These are phyloP conservation scores for Plectropomus leopardus DNA, from an alignment of 2,113 vertebrate species.

Conservation along the genomic window DNA sequence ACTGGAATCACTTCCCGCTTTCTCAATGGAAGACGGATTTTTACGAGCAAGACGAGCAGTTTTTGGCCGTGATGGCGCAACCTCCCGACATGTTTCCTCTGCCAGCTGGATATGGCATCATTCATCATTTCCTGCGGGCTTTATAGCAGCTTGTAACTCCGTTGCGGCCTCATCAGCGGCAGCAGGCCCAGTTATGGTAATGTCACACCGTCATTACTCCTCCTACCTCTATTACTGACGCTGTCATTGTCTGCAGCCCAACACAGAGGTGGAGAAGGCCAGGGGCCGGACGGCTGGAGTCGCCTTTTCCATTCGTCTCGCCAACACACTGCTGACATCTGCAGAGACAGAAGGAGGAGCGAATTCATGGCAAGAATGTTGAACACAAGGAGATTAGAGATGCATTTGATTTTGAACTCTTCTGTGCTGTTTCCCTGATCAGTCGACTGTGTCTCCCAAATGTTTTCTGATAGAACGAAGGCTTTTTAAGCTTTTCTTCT, in stretches of 20 bases:
- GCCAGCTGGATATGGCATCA: slow-evolving; percentile 34
- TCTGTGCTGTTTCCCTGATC: slow-evolving; percentile 3
- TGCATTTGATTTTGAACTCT: background rate
- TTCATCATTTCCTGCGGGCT: slow-evolving; percentile 45
- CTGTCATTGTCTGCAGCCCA: slow-evolving; percentile 9
- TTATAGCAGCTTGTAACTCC: slow-evolving; percentile 44
- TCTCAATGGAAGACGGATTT: slow-evolving; percentile 7
- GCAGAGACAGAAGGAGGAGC: slow-evolving; percentile 7
- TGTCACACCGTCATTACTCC: slow-evolving; percentile 18
- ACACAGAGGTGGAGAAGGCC: background rate
- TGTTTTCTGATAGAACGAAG: background rate
- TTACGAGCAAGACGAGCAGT: slow-evolving; percentile 39
- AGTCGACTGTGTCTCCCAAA: background rate
- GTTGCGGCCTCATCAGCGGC: slow-evolving; percentile 28
- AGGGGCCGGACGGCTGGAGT: background rate
- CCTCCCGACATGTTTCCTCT: slow-evolving; percentile 28
- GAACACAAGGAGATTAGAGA: slow-evolving; percentile 1
- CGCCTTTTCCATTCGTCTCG: background rate
- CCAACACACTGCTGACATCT: slow-evolving; percentile 8
- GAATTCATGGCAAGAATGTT: background rate
- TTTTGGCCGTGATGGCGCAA: slow-evolving; percentile 25
- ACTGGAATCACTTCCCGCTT: background rate
- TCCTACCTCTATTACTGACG: background rate
- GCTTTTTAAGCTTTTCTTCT: background rate
- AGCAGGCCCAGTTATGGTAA: slow-evolving; percentile 38